Evolutionary conservation across 2,113 vertebrate species (phyloP).

Genomic region (Callaeas wilsoni): DNA sequence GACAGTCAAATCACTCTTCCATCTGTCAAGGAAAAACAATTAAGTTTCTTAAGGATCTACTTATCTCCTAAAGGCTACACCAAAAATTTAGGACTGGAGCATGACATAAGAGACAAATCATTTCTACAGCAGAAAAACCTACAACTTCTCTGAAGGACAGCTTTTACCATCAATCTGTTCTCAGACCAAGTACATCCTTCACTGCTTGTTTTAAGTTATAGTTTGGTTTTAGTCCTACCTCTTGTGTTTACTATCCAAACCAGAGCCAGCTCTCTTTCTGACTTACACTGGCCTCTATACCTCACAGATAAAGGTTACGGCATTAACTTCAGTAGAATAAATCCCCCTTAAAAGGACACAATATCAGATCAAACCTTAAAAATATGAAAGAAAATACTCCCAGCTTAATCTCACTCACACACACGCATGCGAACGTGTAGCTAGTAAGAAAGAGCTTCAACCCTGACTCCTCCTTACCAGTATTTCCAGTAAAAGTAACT

Average conservation of each 20-base stretch:
- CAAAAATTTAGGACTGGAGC: not conserved
- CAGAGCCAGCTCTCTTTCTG: not conserved
- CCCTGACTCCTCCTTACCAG: conserved; percentile 68
- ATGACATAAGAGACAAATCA: not conserved
- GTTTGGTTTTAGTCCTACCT: not conserved
- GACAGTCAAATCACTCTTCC: not conserved
- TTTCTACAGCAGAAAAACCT: not conserved
- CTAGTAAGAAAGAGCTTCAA: not conserved
- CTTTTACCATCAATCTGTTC: not conserved
- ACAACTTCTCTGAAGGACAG: not conserved
- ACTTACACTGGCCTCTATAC: not conserved
- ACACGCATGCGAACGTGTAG: not conserved
- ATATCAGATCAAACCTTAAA: not conserved
- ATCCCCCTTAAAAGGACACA: not conserved
- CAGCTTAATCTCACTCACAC: not conserved
- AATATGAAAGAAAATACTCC: not conserved
- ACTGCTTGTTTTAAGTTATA: not conserved
- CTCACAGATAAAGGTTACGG: not conserved
- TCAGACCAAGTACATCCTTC: not conserved
- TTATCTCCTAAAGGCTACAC: not conserved
- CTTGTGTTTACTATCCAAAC: not conserved
- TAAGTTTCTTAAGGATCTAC: not conserved
- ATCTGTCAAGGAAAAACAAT: not conserved
- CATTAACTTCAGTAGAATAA: not conserved
- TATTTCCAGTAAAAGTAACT: conserved; percentile 69